These are phyloP conservation scores for Uromys caudimaculatus DNA, from an alignment of 2,797 vertebrate genomes.

Conservation along the genomic window DNA sequence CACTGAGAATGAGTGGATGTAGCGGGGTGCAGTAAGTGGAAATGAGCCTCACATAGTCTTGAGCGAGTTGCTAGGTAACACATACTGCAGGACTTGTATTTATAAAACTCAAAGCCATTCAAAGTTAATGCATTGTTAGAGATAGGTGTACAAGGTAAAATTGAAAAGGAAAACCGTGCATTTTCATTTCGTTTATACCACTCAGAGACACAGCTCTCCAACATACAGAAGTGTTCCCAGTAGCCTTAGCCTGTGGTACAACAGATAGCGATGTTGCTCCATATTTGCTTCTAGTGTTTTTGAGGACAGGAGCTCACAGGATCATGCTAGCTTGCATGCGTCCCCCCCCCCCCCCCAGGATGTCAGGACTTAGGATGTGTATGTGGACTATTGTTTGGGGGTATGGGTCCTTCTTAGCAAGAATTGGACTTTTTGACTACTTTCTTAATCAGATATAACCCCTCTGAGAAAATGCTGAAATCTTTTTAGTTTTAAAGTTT, in stretches of 20 bases:
- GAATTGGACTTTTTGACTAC: constrained; percentile 27
- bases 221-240: background rate
- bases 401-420: constrained; percentile 15
- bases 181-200: background rate
- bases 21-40: background rate
- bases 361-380: background rate
- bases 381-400: background rate
- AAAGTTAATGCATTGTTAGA: constrained; percentile 36
- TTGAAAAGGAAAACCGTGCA: background rate
- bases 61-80: background rate
- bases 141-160: background rate
- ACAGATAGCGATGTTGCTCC: background rate
- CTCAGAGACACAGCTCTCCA: background rate
- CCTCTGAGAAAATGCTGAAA: constrained; percentile 25
- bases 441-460: constrained; percentile 5
- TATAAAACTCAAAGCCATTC: constrained; percentile 14
- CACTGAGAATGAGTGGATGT: background rate
- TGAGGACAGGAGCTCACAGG: background rate
- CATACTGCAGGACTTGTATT: background rate
- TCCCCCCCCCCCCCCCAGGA: no score
- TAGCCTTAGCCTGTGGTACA: background rate
- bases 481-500: constrained; percentile 16
- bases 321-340: background rate
- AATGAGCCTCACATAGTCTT: background rate
- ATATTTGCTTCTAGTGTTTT: constrained; percentile 36